These are phyloP conservation scores for Rhagophthalmus giganteus DNA, from an alignment of 2,888 invertebrate species.

Conservation along the genomic window DNA sequence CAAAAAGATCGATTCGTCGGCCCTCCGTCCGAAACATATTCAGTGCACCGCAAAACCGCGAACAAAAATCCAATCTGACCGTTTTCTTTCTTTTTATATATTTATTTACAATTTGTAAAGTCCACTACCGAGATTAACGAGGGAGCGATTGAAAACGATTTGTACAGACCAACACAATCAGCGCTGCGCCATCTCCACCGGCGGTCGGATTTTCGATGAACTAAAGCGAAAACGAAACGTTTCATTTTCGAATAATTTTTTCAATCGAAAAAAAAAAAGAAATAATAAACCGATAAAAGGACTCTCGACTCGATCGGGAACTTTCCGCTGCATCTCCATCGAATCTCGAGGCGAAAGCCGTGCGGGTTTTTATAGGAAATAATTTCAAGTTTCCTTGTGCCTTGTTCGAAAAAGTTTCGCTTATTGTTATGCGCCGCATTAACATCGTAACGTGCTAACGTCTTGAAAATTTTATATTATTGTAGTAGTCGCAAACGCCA, in stretches of 20 bases:
- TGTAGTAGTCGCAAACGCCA: slow-evolving; percentile 4
- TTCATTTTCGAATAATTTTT: no score
- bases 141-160: slow-evolving; percentile 26
- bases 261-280: slow-evolving; percentile 11
- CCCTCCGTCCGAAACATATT: no score
- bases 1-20: no score
- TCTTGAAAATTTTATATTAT: slow-evolving; percentile 14
- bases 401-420: slow-evolving; percentile 18
- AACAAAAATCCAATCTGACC: slow-evolving; percentile 23
- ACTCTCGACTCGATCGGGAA: slow-evolving; percentile 15
- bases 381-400: slow-evolving; percentile 27
- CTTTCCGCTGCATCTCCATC: slow-evolving; percentile 22
- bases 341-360: slow-evolving; percentile 22
- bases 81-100: no score
- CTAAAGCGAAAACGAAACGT: slow-evolving; percentile 12
- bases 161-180: slow-evolving; percentile 19
- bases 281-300: slow-evolving; percentile 11
- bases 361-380: slow-evolving; percentile 27
- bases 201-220: slow-evolving; percentile 17
- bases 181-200: slow-evolving; percentile 18
- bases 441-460: slow-evolving; percentile 29
- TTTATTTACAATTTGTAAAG: slow-evolving; percentile 24
- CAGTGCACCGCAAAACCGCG: slow-evolving; percentile 11
- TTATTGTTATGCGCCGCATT: slow-evolving; percentile 28
- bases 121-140: slow-evolving; percentile 30